phyloP scores from a whole-genome alignment of 2,888 invertebrate genomes.

The Parnassius mnemosyne region DNA sequence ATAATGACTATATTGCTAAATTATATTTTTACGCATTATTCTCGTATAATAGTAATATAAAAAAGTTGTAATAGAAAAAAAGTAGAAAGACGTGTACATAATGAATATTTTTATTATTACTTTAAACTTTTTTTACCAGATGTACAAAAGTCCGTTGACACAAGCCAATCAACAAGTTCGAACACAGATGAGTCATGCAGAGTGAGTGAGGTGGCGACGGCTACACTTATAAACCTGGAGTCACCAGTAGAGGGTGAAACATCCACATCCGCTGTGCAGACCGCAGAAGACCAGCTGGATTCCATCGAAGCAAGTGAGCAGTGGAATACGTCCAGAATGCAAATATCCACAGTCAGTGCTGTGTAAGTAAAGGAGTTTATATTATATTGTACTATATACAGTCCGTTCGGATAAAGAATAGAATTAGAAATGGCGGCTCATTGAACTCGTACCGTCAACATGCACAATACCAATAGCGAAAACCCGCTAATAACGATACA shows the following conservation, averaged over 20 bases:
- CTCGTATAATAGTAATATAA: too few species aligned
- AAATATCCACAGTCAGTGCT: slow-evolving; percentile 57
- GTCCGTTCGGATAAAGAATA: too few species aligned
- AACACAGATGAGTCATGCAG: slow-evolving; percentile 58
- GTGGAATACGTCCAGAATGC: slow-evolving; percentile 65
- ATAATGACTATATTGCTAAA: too few species aligned
- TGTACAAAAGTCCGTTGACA: slow-evolving; percentile 63
- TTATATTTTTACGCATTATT: too few species aligned
- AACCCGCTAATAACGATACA: too few species aligned
- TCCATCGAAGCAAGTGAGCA: slow-evolving; percentile 71
- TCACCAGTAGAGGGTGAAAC: slow-evolving; percentile 48
- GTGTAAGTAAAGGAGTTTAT: slow-evolving; percentile 51
- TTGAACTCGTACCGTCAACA: too few species aligned
- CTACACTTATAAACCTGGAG: slow-evolving; percentile 68
- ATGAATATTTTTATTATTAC: too few species aligned
- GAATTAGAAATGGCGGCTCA: too few species aligned
- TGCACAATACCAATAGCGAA: too few species aligned
- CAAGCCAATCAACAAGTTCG: slow-evolving; percentile 68
- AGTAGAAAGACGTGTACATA: too few species aligned
- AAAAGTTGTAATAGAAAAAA: too few species aligned
- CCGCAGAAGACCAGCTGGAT: slow-evolving; percentile 63
- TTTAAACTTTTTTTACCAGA: slow-evolving; percentile 40
- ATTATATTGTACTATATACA: background rate
- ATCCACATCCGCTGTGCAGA: slow-evolving; percentile 36
- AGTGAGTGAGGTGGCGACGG: slow-evolving; percentile 65